These are phyloP conservation scores for Apostichopus japonicus DNA, from an alignment of 35 echinoderm and acorn worm species.

Conservation along the genomic window DNA sequence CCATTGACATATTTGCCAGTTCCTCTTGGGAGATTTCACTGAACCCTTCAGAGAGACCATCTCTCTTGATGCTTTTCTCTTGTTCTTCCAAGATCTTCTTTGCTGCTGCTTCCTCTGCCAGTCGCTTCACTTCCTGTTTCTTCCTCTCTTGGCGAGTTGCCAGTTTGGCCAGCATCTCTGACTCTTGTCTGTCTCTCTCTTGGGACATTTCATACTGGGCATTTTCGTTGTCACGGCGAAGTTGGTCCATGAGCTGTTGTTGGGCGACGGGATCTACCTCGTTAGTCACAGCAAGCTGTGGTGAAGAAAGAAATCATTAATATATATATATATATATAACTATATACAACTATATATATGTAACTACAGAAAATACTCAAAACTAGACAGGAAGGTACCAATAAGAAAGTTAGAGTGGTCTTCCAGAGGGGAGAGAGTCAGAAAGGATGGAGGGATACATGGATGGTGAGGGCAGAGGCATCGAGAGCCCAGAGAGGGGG, in stretches of 20 bases:
- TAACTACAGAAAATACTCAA: too few relatives aligned
- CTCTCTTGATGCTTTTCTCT: slow-evolving; percentile 63
- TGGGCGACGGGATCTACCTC: slow-evolving; percentile 74
- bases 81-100: slow-evolving; percentile 84
- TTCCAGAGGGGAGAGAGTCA: too few relatives aligned
- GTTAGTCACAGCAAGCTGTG: slow-evolving; percentile 58
- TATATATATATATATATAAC: too few relatives aligned
- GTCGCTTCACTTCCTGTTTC: slow-evolving; percentile 60
- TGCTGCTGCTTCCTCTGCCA: slow-evolving; percentile 81
- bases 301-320: too few relatives aligned
- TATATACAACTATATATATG: too few relatives aligned
- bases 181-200: slow-evolving; percentile 77
- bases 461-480: too few relatives aligned
- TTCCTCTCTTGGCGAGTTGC: slow-evolving; percentile 56
- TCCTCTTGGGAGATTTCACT: slow-evolving; percentile 66
- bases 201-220: slow-evolving; percentile 71
- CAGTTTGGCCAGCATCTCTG: slow-evolving; percentile 81
- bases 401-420: too few relatives aligned
- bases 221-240: slow-evolving; percentile 84
- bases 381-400: too few relatives aligned
- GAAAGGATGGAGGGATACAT: too few relatives aligned
- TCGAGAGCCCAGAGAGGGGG: too few relatives aligned
- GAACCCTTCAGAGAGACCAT: slow-evolving; percentile 57
- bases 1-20: slow-evolving; percentile 81
- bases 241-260: slow-evolving; percentile 87